Evolutionary conservation across 2,888 invertebrate genomes (phyloP), one percentile per base, ranked within the genome.

Genomic region (Athalia circularis): DNA sequence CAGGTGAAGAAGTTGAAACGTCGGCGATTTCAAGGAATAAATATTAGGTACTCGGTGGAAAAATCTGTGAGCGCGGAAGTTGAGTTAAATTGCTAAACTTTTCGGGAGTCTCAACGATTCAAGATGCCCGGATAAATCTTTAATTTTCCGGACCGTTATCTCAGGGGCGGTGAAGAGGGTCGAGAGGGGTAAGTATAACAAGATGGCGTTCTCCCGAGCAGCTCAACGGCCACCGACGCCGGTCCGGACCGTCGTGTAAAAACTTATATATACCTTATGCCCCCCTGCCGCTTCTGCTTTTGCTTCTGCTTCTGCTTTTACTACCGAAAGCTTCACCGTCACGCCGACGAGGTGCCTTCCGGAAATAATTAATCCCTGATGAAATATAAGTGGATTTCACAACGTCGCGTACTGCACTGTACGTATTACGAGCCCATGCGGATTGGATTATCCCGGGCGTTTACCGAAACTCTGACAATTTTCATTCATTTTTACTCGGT

Each of bases 61-160:
- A 62, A 75, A 75, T 75, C 72, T 75, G 75, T 75, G 62, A 13
- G 50, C 48, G 59, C 59, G 75, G 59, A 75, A 52, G 61, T 52
- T 29, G 61, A 64, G 75, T 62, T 75, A 75, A 75, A 75, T 75
- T 75, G 64, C 75, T 7, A 75, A 75, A 75, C 75, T 75, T 75
- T 75, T 75, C 75, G 75, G 61, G 48, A 62, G 75, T 75, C 50
- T 48, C 61, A 43, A 52, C 75, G 75, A 75, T 75, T 75, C 75
- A 57, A 75, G 75, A 75, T 75, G 75, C 75, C 50, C 75, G 75
- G 75, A 75, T 75, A 75, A 75, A 75, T 75, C 75, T 75, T 64
- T 75, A 75, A 75, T 75, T 75, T 75, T 75, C 61, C 75, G 75
- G 62, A 61, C 75, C 75, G 75, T 75, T 75, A 75, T 75, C 75